Percentiles rank a stretch among this genome's conserved stretches.
Evolutionary conservation across 1,140 invertebrate genomes (phyloP).

Genomic region (Mya arenaria): DNA sequence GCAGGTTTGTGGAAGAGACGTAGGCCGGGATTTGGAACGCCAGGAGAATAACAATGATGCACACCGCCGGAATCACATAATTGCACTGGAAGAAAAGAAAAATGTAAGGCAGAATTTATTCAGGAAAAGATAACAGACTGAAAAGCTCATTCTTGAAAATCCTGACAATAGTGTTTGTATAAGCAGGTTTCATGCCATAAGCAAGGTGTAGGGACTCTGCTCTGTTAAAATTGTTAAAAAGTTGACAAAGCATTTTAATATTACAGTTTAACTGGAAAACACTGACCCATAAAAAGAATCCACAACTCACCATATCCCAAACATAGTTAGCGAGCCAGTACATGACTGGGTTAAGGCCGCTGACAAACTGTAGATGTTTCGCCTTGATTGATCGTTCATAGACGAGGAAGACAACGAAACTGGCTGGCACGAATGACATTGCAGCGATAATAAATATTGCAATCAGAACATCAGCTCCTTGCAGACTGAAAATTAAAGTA

Average conservation of each 20-base stretch:
- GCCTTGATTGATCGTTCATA: slow-evolving; percentile 84
- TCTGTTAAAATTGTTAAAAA: too few relatives aligned
- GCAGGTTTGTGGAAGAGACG: slow-evolving; percentile 82
- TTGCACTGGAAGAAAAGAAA: slow-evolving; percentile 79
- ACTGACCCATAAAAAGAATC: background rate
- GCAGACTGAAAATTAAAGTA: slow-evolving; percentile 80
- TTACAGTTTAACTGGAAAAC: too few relatives aligned
- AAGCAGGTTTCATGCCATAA: too few relatives aligned
- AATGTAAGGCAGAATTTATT: too few relatives aligned
- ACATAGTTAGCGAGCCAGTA: slow-evolving; percentile 83
- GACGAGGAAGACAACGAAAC: slow-evolving; percentile 88
- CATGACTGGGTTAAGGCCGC: slow-evolving; percentile 85
- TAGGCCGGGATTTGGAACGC: slow-evolving; percentile 84
- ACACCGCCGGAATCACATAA: slow-evolving; percentile 83
- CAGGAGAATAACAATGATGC: slow-evolving; percentile 84
- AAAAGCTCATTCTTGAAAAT: too few relatives aligned
- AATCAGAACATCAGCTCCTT: slow-evolving; percentile 82
- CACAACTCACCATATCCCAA: slow-evolving; percentile 84
- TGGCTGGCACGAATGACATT: slow-evolving; percentile 87
- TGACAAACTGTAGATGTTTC: slow-evolving; percentile 89
- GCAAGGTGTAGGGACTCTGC: too few relatives aligned
- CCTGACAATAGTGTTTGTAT: too few relatives aligned
- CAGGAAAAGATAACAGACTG: too few relatives aligned
- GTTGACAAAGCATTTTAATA: too few relatives aligned
- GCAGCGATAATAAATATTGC: slow-evolving; percentile 86